Conservation (phyloP, 2,888 invertebrate genomes). For the Tuta absoluta region DNA sequence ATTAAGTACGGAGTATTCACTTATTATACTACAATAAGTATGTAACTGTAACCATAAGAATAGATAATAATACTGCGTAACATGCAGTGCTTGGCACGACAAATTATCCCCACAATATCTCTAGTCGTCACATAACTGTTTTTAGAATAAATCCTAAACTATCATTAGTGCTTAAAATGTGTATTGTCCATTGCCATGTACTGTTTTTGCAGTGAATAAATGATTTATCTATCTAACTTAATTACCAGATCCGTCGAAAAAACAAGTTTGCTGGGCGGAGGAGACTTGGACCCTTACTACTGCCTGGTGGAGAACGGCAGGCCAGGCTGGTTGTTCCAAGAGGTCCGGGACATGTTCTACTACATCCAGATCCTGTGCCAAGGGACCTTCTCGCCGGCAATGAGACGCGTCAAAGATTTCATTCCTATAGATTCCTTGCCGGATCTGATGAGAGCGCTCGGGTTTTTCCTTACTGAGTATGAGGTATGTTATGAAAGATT, state of each 20-base stretch:
- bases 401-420: slow-evolving; percentile 80
- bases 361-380: slow-evolving; percentile 88
- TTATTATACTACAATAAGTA: too few species aligned
- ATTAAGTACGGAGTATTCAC: too few species aligned
- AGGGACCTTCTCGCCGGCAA: slow-evolving; percentile 84
- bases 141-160: too few species aligned
- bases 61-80: too few species aligned
- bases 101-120: too few species aligned
- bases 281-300: slow-evolving; percentile 85
- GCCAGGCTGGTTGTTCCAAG: slow-evolving; percentile 86
- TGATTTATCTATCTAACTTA: not conserved
- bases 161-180: too few species aligned
- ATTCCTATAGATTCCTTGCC: slow-evolving; percentile 85
- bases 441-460: slow-evolving; percentile 87
- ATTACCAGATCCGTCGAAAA: slow-evolving; percentile 72
- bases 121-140: too few species aligned
- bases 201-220: too few species aligned
- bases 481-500: slow-evolving; percentile 76
- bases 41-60: too few species aligned
- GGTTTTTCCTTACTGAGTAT: slow-evolving; percentile 87
- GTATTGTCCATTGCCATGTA: too few species aligned
- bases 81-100: too few species aligned
- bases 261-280: slow-evolving; percentile 76
- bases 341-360: slow-evolving; percentile 88
- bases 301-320: slow-evolving; percentile 86